Evolutionary conservation across 1,140 invertebrate genomes (phyloP).

Genomic region (Papilio xuthus): DNA sequence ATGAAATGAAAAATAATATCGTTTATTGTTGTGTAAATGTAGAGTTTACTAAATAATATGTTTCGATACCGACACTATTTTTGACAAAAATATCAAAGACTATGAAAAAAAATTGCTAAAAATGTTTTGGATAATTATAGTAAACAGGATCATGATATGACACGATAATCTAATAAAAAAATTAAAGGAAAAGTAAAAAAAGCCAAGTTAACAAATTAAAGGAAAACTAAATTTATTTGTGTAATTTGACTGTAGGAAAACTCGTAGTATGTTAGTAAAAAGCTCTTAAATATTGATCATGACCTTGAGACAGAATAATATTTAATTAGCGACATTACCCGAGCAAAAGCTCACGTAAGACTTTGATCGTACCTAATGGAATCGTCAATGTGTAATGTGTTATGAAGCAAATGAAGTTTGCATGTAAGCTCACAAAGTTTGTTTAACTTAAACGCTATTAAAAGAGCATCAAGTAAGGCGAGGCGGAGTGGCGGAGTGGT

Average conservation of each 20-base stretch:
- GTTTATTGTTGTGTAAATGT: not conserved
- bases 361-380: conserved; percentile 46
- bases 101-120: not conserved
- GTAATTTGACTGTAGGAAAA: not conserved
- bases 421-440: conserved; percentile 50
- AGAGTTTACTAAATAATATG: not conserved
- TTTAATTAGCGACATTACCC: not conserved
- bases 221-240: not conserved
- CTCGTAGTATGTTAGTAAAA: not conserved
- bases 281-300: not conserved
- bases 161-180: not conserved
- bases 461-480: conserved; percentile 51
- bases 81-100: not conserved
- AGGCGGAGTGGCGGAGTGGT: conserved; percentile 37
- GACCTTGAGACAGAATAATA: not conserved
- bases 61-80: not conserved
- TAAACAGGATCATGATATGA: not conserved
- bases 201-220: not conserved
- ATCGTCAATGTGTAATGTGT: conserved; percentile 51
- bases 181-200: not conserved
- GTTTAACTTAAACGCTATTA: conserved; percentile 57
- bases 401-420: conserved; percentile 55
- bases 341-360: not conserved
- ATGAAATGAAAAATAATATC: not conserved
- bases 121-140: not conserved